Evolutionary conservation across 1,140 invertebrate genomes (phyloP), one percentile per base, ranked within the genome.

Genomic region (Drosophila aff.): DNA sequence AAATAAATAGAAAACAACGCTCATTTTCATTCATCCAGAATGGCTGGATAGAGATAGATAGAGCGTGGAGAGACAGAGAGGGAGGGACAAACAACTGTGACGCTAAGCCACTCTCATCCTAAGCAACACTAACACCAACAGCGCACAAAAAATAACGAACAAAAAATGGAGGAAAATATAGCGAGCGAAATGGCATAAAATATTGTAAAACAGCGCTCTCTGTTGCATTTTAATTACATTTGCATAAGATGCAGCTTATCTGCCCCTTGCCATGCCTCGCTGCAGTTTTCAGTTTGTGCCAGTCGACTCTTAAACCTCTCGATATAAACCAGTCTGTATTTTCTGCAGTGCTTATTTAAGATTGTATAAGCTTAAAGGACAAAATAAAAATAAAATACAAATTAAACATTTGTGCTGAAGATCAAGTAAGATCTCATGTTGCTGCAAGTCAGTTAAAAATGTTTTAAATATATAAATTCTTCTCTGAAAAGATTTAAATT

Each of bases 171-270:
- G 46, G 40, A 75, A 69, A 41, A 73, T 44, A 53, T 43, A 69
- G 64, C 61, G 38, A 64, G 69, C 61, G 63, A 76, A 76, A 76
- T 69, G 52, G 65, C 75, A 79, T 79, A 79, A 79, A 79, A 79
- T 79, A 79, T 72, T 79, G 76, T 79, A 71, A 79, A 79, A 79
- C 76, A 79, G 76, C 58, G 76, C 52, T 79, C 75, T 71, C 75
- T 72, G 76, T 79, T 79, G 76, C 76, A 79, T 79, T 77, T 79
- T 79, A 79, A 79, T 79, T 79, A 79, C 76, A 79, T 79, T 79
- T 79, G 76, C 76, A 79, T 79, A 79, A 79, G 76, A 79, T 79
- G 76, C 76, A 79, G 76, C 76, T 79, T 79, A 79, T 79, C 76
- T 79, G 59, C 66, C 66, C 75, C 52, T 59, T 58, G 66, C 65